Evolutionary conservation across 2,888 invertebrate genomes (phyloP).

Genomic region (Embidobia sp.): DNA sequence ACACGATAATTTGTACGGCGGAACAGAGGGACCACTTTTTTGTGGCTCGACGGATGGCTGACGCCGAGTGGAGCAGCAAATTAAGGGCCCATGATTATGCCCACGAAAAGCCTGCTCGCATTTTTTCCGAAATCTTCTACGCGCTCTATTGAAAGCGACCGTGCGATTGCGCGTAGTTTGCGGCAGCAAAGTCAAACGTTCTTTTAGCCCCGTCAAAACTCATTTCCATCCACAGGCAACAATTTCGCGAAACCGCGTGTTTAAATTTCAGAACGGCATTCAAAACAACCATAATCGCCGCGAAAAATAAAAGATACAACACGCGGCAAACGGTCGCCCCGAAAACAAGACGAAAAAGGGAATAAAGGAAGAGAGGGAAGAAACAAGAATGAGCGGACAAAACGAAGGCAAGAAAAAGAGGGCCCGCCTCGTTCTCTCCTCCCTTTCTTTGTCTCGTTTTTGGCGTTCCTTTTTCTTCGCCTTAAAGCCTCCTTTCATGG

Average conservation of each 20-base stretch:
- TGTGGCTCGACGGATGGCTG: too few species aligned
- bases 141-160: slow-evolving; percentile 13
- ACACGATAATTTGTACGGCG: slow-evolving; percentile 22
- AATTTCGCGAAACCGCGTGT: slow-evolving; percentile 51
- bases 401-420: slow-evolving; percentile 9
- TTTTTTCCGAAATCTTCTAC: slow-evolving; percentile 29
- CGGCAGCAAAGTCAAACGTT: slow-evolving; percentile 53
- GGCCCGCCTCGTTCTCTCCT: slow-evolving; percentile 10
- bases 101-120: too few species aligned
- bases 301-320: slow-evolving; percentile 49
- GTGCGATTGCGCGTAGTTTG: slow-evolving; percentile 26
- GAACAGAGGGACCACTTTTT: too few species aligned
- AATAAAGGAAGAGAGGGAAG: neutral
- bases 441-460: slow-evolving; percentile 30
- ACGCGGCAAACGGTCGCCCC: too few species aligned
- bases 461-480: slow-evolving; percentile 11
- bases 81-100: too few species aligned
- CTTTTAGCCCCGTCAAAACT: slow-evolving; percentile 39
- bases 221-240: slow-evolving; percentile 52
- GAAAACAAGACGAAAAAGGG: too few species aligned
- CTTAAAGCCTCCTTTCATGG: slow-evolving; percentile 40
- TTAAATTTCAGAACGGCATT: slow-evolving; percentile 50
- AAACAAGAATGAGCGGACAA: neutral
- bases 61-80: too few species aligned
- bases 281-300: slow-evolving; percentile 43